Evolutionary conservation across 2,888 invertebrate genomes (phyloP).

Genomic region (Seira ritae): DNA sequence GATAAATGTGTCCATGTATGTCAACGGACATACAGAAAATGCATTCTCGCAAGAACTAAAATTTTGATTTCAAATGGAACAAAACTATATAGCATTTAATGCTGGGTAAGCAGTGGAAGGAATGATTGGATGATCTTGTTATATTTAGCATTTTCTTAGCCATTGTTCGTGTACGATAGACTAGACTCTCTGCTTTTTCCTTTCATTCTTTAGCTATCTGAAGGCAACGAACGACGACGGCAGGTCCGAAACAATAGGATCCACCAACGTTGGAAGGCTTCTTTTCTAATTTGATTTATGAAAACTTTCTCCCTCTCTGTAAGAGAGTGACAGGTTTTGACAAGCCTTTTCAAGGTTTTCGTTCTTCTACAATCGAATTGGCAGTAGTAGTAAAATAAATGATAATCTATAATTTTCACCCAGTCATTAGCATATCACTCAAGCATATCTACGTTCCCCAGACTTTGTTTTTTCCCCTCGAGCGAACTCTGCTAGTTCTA

Average conservation of each 20-base stretch:
- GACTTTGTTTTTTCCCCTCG: background rate
- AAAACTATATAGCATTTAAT: too few relatives aligned
- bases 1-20: too few relatives aligned
- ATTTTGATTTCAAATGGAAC: too few relatives aligned
- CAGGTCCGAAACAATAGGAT: background rate
- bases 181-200: background rate
- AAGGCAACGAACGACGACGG: too few relatives aligned
- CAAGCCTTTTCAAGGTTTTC: background rate
- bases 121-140: too few relatives aligned
- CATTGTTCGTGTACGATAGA: background rate
- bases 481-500: background rate
- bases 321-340: background rate
- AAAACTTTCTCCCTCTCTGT: slow-evolving; percentile 11
- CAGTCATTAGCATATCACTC: background rate
- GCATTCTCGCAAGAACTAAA: too few relatives aligned
- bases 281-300: slow-evolving; percentile 14
- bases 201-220: background rate
- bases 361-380: background rate
- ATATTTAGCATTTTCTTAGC: too few relatives aligned
- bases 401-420: background rate
- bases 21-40: too few relatives aligned
- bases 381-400: background rate
- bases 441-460: background rate
- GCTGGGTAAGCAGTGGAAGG: too few relatives aligned
- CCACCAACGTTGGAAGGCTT: background rate